Evolutionary conservation across 2,797 vertebrate genomes (phyloP).

Genomic region (Pangasius sanitwongsei): DNA sequence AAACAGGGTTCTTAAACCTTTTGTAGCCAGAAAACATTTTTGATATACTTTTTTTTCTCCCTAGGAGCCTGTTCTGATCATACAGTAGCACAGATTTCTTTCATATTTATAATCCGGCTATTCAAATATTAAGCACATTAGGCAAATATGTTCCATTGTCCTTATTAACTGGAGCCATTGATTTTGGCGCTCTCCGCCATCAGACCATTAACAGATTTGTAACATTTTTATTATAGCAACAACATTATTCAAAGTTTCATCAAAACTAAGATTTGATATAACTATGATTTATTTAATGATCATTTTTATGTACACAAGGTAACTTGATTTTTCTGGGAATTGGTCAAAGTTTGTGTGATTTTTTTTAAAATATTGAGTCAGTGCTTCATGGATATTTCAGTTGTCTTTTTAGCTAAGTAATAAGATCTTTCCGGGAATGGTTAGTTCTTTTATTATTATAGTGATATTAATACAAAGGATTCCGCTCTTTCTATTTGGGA

Average conservation of each 20-base stretch:
- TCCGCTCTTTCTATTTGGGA: background rate
- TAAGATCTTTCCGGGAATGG: background rate
- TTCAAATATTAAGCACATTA: constrained; percentile 17
- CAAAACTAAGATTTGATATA: background rate
- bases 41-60: background rate
- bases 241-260: background rate
- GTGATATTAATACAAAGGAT: background rate
- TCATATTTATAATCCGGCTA: constrained; percentile 10
- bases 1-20: background rate
- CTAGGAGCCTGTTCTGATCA: background rate
- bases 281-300: background rate
- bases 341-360: background rate
- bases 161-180: background rate
- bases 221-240: background rate
- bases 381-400: background rate
- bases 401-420: background rate
- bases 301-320: background rate
- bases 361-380: background rate
- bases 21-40: background rate
- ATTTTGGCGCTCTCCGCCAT: background rate
- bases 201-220: background rate
- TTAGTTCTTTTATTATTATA: background rate
- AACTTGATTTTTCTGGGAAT: background rate
- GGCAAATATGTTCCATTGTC: background rate
- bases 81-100: background rate